Base-by-base conservation (phyloP, 2,797 vertebrate species). In the Lithobates sylvaticus region DNA sequence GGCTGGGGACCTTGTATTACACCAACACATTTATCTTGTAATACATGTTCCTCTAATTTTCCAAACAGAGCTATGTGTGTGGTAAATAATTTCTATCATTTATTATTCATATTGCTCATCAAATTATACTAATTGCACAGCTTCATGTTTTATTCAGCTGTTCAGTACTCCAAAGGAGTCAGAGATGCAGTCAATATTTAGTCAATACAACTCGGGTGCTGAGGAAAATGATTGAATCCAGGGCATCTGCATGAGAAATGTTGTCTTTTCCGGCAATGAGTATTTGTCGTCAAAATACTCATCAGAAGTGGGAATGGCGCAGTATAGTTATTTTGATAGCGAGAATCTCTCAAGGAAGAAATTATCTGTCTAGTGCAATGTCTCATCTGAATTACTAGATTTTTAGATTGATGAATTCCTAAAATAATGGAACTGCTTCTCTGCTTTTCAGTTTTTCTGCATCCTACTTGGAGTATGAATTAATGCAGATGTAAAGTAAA, bases 21-120 rank as follows among this genome's bases (percentile, higher is more conserved):
- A 47, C 13, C 76, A 65, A 73, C 27, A 78, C 76, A 64, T 76
- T 84, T 72, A 42, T 65, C 69, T 80, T 79, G 69, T 79, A 79
- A 74, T 79, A 29, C 8, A 61, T 71, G 58, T 80, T 80, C 13
- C 39, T 78, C 74, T 67, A 32, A 50, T 85, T 74, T 70, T 79
- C 76, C 65, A 79, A 85, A 85, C 73, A 73, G 69, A 65, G 76
- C 78, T 79, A 27, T 85, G 47, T 84, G 76, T 67, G 69, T 34
- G 36, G 83, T 73, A 78, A 78, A 85, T 79, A 64, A 79, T 75
- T 75, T 50, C 26, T 26, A 67, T 67, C 73, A 83, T 85, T 79
- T 54, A 85, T 79, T 85, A 73, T 85, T 85, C 84, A 79, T 79
- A 50, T 34, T 47, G 36, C 77, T 85, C 70, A 85, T 84, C 47